Percentiles rank a stretch among this genome's conserved stretches.
Evolutionary conservation across 2,888 invertebrate genomes (phyloP).

Genomic region (Pyralis farinalis): DNA sequence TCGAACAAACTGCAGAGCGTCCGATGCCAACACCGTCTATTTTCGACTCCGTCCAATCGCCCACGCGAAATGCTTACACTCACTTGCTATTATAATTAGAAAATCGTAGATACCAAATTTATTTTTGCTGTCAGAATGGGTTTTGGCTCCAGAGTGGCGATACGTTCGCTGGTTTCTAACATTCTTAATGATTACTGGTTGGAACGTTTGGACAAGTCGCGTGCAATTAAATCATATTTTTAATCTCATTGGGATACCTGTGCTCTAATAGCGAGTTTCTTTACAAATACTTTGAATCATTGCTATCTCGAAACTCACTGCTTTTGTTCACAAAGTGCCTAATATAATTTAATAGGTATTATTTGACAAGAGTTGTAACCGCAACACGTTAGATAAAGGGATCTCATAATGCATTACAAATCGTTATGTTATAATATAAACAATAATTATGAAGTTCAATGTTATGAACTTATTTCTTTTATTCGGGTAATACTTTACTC

Average conservation of each 20-base stretch:
- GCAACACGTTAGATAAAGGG: too few relatives aligned
- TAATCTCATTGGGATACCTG: neutral
- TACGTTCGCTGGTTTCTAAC: conserved; percentile 5
- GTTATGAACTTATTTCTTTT: too few relatives aligned
- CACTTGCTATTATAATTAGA: conserved; percentile 76
- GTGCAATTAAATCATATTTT: neutral
- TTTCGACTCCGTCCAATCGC: conserved; percentile 55
- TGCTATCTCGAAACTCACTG: too few relatives aligned
- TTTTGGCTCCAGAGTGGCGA: conserved; percentile 26
- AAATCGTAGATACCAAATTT: conserved; percentile 60
- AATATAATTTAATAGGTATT: too few relatives aligned
- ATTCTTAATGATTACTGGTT: neutral
- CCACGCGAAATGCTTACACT: conserved; percentile 77
- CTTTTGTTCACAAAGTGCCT: too few relatives aligned
- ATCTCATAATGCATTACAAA: too few relatives aligned
- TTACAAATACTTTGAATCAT: neutral
- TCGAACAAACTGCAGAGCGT: conserved; percentile 39
- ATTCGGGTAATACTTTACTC: too few relatives aligned
- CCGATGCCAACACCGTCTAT: conserved; percentile 70
- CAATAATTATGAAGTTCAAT: too few relatives aligned
- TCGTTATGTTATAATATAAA: too few relatives aligned
- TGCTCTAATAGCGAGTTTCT: too few relatives aligned
- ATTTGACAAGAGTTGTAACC: too few relatives aligned
- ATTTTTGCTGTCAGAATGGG: conserved; percentile 33
- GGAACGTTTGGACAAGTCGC: neutral